A percentile compares a stretch with the other conserved stretches of the same genome.
These are phyloP conservation scores for Bergia sp. DNA, from an alignment of 92 coral and sea anemone species.

Conservation along the genomic window DNA sequence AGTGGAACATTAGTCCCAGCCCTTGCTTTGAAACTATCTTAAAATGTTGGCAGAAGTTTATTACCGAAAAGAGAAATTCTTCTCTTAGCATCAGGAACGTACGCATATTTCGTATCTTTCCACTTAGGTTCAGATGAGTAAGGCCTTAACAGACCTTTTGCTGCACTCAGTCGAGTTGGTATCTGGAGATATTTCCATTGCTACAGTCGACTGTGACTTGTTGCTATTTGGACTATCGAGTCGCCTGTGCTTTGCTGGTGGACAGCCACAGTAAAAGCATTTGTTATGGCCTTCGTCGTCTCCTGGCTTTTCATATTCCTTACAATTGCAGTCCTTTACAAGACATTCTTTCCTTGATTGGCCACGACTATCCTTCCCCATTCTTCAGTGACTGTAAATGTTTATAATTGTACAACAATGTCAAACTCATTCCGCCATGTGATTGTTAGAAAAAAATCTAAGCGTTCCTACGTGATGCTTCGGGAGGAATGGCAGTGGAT, in stretches of 20 bases:
- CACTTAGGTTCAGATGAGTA: constrained; percentile 47
- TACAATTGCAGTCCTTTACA: not conserved
- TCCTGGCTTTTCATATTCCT: constrained; percentile 45
- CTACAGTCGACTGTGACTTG: not conserved
- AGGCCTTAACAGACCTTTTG: constrained; percentile 8
- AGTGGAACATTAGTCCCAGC: constrained; percentile 27
- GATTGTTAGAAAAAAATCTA: too few relatives aligned
- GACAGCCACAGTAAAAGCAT: constrained; percentile 46
- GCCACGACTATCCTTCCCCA: constrained; percentile 43
- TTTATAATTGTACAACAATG: not conserved
- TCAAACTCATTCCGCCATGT: too few relatives aligned
- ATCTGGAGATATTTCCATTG: not conserved
- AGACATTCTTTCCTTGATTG: constrained; percentile 35
- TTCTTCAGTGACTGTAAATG: constrained; percentile 28
- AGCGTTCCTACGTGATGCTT: too few relatives aligned
- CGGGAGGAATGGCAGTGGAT: too few relatives aligned
- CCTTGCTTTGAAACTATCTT: constrained; percentile 23
- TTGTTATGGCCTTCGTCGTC: constrained; percentile 18
- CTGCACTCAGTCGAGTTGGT: constrained; percentile 13
- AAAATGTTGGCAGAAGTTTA: not conserved
- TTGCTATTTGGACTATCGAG: not conserved
- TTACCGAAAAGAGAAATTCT: too few relatives aligned
- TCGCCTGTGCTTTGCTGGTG: constrained; percentile 52
- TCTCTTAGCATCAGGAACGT: not conserved
- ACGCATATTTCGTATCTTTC: constrained; percentile 40